Conservation (phyloP, 2,888 invertebrate species). For the Gordius sp. region DNA sequence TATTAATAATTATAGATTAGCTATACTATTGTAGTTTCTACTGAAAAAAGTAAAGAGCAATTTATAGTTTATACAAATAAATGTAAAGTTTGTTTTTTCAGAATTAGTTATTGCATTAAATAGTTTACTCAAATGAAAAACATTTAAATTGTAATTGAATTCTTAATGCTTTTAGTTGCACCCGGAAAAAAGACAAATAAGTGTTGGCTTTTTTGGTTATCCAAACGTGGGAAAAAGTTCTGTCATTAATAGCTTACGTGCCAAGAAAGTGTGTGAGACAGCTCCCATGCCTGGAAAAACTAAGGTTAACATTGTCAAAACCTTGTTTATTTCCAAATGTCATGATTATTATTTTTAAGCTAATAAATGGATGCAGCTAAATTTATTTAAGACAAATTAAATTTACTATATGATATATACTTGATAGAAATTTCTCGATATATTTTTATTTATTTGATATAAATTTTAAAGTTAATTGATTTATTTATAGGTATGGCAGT, state of each 20-base stretch:
- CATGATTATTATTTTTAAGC: too few species aligned
- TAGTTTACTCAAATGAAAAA: neutral
- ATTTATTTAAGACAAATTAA: too few species aligned
- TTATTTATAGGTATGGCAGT: constrained; percentile 59
- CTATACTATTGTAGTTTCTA: too few species aligned
- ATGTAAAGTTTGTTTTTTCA: neutral
- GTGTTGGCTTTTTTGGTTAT: constrained; percentile 91
- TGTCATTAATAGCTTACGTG: constrained; percentile 73
- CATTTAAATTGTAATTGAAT: too few species aligned
- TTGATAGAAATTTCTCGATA: too few species aligned
- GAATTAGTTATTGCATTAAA: neutral
- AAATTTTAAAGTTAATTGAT: constrained; percentile 10
- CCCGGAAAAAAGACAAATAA: constrained; percentile 84
- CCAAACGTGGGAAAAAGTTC: constrained; percentile 97
- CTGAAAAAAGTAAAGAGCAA: too few species aligned
- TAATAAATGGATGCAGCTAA: too few species aligned
- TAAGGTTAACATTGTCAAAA: too few species aligned
- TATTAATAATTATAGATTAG: too few species aligned
- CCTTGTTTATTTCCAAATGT: too few species aligned
- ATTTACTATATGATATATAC: too few species aligned
- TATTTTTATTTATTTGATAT: constrained; percentile 16
- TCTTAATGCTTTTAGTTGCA: constrained; percentile 45
- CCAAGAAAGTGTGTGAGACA: constrained; percentile 87
- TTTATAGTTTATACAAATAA: neutral
- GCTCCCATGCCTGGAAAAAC: constrained; percentile 79